These are phyloP conservation scores for Jaculus jaculus DNA, from an alignment of 2,113 vertebrate species.

Conservation along the genomic window DNA sequence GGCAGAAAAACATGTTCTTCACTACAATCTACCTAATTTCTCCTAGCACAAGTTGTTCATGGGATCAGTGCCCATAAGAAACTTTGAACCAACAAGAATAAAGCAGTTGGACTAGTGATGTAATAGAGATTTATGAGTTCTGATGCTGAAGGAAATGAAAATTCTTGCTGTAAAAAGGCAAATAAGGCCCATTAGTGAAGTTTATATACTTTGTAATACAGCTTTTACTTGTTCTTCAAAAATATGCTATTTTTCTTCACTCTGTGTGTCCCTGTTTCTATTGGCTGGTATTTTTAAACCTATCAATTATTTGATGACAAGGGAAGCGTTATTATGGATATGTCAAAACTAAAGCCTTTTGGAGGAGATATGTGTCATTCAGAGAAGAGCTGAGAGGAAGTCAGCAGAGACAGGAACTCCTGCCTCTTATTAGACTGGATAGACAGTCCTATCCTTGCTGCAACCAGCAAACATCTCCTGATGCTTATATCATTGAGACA, in stretches of 20 bases:
- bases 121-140: neutral
- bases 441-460: neutral
- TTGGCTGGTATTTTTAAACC: conserved; percentile 39
- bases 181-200: neutral
- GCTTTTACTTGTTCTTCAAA: conserved; percentile 15
- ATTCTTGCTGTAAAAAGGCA: neutral
- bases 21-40: neutral
- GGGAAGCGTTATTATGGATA: conserved; percentile 1
- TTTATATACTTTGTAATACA: neutral
- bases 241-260: neutral
- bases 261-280: neutral
- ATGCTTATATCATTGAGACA: neutral
- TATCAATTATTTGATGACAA: conserved; percentile 52
- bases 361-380: neutral
- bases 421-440: neutral
- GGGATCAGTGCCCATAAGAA: neutral
- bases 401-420: neutral
- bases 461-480: neutral
- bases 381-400: neutral
- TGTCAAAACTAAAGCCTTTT: neutral
- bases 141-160: conserved; percentile 2
- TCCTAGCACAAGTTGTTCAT: neutral
- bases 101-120: neutral
- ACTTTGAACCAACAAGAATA: neutral
- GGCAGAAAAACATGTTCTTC: neutral